Evolutionary conservation across 2,888 invertebrate species (phyloP), one percentile per base, ranked within the genome.

Genomic region (Lathronympha strigana): DNA sequence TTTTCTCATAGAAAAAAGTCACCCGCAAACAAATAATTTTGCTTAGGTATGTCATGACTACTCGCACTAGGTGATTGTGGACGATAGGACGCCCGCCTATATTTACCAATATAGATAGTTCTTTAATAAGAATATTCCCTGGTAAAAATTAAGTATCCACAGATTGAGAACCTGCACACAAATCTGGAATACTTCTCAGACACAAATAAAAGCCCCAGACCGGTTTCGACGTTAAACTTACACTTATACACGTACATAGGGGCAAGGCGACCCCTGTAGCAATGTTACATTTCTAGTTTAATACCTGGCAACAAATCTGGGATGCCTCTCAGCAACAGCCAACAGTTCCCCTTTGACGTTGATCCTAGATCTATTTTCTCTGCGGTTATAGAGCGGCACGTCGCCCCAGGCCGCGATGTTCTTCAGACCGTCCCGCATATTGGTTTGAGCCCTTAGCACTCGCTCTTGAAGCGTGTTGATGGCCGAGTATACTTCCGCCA

Each of bases 391-490:
- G 6, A 98, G 86, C 0, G 98, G 96, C 13, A 90, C 77, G 69
- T 94, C 93, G 0, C 95, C 95, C 97, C 98, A 98, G 0, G 90
- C 87, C 0, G 93, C 92, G 25, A 96, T 94, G 55, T 93, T 92
- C 0, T 83, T 78, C 1, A 93, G 80, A 0, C 96, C 93, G 0
- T 86, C 83, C 21, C 89, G 87, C 36, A 96, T 86, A 77, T 96
- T 96, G 4, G 88, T 88, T 77, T 96, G 96, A 0, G 95, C 95
- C 47, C 92, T 92, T 6, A 93, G 84, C 4, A 96, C 93, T 19
- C 96, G 93, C 61, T 93, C 93, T 78, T 97, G 95, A 6, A 98
- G 85, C 67, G 95, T 94, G 76, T 95, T 94, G 0, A 97, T 94
- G 28, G 93, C 93, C 6, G 93, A 82, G 70, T 95, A 94, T 5